These are phyloP conservation scores for Theodoxus fluviatilis DNA, from an alignment of 2,888 invertebrate species.

Conservation along the genomic window DNA sequence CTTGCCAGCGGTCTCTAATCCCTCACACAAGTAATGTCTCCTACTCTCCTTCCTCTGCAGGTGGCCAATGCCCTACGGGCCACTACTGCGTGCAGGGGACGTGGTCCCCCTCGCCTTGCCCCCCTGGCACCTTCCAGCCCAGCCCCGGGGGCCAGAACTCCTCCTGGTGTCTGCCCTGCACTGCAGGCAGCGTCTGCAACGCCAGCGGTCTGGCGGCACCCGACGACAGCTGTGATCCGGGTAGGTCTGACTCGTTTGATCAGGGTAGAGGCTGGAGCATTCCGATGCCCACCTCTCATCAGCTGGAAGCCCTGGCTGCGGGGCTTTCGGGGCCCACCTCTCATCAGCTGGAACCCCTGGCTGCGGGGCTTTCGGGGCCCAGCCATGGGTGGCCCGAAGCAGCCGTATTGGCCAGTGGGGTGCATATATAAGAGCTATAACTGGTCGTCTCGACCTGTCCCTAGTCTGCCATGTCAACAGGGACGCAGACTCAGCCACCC, in stretches of 20 bases:
- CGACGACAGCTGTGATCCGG: constrained; percentile 55
- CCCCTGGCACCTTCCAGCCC: constrained; percentile 57
- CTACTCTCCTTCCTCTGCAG: constrained; percentile 36
- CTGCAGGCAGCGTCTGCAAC: constrained; percentile 54
- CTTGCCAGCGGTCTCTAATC: no score
- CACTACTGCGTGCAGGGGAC: constrained; percentile 55
- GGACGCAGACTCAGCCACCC: no score
- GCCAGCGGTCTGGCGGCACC: constrained; percentile 50
- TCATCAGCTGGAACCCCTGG: no score
- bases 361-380: no score
- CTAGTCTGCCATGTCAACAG: no score
- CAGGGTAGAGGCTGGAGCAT: neutral
- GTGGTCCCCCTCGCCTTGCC: constrained; percentile 47
- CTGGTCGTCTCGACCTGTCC: no score
- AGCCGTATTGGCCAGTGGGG: no score
- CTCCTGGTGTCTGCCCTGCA: constrained; percentile 57
- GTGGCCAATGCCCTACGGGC: constrained; percentile 54
- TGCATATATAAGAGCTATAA: no score
- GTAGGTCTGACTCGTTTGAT: constrained; percentile 31
- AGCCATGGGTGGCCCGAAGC: no score
- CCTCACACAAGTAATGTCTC: no score
- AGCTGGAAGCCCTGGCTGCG: neutral
- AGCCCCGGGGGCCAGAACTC: constrained; percentile 47
- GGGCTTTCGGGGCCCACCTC: no score
- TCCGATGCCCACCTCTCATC: neutral